Base-by-base conservation (phyloP, 2,888 invertebrate genomes). In the Brenthis hecate region DNA sequence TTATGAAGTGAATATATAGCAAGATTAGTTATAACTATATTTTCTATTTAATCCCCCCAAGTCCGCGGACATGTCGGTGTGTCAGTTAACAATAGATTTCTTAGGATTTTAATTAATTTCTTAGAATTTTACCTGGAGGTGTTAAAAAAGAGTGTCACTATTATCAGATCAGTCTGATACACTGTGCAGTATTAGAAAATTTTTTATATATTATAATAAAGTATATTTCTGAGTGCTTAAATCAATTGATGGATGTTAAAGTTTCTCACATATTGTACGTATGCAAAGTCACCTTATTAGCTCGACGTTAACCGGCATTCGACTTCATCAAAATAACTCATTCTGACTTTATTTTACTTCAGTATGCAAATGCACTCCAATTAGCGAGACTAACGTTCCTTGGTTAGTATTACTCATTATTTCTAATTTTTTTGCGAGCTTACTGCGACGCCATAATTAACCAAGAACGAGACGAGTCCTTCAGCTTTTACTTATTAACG, bases 351-450 rank as follows among this genome's bases (percentile, higher is more conserved):
- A 86, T 85, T 89, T 87, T 85, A 88, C 85, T 86, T 87, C 86
- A 85, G 82, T 87, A 91, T 91, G 91, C 88, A 91, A 92, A 92
- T 91, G 85, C 85, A 89, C 86, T 85, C 85, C 90, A 91, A 91
- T 91, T 88, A 91, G 88, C 86, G 84, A 81, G 81, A 85, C 85
- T 86, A 86, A 86, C 83, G 83, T 87, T 88, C 86, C 87, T 89
- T 81, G 78, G 84, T 85, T 80, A 82, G 85, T 86, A 86, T 87
- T 86, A 87, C 85, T 91, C 87, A 90, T 91, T 91, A 91, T 89
- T 89, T 87, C 82, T 81, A 83, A 86, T 90, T 89, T 60, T 54
- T 81, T 91, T 80, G 80, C 79, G 77, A 76, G 79, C 79, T 80
- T 76, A 81, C 85, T 84, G 81, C 87, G 81, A 79, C 79, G 78